Percentiles rank a stretch among this genome's conserved stretches.
Evolutionary conservation across 2,113 vertebrate species (phyloP).

Genomic region (Serinus canaria): DNA sequence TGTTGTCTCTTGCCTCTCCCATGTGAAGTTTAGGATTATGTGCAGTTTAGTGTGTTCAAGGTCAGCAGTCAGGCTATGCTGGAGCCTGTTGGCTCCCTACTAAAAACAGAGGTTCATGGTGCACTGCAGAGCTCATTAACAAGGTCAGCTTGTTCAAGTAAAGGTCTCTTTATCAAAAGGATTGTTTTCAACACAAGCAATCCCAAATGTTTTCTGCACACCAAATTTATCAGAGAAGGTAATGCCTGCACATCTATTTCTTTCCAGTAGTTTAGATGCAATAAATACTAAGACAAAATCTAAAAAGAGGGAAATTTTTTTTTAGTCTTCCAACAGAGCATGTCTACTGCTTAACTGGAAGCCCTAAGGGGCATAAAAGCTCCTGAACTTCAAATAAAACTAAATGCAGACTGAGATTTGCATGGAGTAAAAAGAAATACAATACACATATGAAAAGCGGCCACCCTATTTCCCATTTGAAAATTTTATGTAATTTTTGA

Average conservation of each 20-base stretch:
- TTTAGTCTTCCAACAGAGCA: neutral
- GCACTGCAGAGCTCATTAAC: neutral
- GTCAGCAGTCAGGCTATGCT: neutral
- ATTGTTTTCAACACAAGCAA: neutral
- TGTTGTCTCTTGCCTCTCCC: neutral
- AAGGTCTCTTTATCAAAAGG: neutral
- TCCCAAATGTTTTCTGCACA: neutral
- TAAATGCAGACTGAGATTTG: neutral
- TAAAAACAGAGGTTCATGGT: neutral
- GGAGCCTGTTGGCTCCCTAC: neutral
- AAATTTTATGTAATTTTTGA: neutral
- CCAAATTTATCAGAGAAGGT: neutral
- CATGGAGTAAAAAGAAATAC: neutral
- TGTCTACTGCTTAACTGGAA: neutral
- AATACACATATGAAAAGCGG: neutral
- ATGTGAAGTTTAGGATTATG: neutral
- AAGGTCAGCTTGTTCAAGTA: neutral
- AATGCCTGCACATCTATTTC: neutral
- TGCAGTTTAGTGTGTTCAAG: neutral
- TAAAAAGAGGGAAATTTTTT: neutral
- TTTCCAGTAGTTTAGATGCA: neutral
- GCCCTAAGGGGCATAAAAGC: neutral
- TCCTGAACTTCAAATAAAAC: neutral
- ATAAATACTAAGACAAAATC: neutral
- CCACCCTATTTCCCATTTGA: neutral